phyloP scores from a whole-genome alignment of 2,888 invertebrate genomes.

The Neoascia interrupta region DNA sequence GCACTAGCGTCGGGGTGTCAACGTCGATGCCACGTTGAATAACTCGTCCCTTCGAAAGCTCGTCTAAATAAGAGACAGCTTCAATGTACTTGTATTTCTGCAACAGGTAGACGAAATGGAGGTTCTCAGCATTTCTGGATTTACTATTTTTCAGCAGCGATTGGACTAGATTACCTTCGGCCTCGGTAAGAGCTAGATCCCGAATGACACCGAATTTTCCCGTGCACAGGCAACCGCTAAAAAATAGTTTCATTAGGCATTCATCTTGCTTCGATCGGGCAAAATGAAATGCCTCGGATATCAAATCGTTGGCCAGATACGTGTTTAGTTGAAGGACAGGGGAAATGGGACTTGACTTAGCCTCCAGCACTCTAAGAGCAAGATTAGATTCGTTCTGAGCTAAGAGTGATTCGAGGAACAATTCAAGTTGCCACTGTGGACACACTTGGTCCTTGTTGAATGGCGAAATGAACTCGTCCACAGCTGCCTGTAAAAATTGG shows the following conservation, averaged over 20 bases:
- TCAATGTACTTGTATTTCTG: conserved; percentile 78
- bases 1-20: conserved; percentile 75
- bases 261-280: conserved; percentile 75
- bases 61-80: conserved; percentile 75
- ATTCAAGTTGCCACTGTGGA: conserved; percentile 76
- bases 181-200: conserved; percentile 75
- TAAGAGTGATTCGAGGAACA: conserved; percentile 76
- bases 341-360: conserved; percentile 73
- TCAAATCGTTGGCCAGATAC: conserved; percentile 76
- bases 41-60: conserved; percentile 72
- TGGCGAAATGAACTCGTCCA: conserved; percentile 76
- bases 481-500: conserved; percentile 71
- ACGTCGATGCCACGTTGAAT: conserved; percentile 57
- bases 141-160: conserved; percentile 74
- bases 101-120: conserved; percentile 77
- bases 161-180: conserved; percentile 76
- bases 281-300: conserved; percentile 77
- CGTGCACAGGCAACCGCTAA: conserved; percentile 74
- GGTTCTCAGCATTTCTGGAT: conserved; percentile 73
- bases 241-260: conserved; percentile 75
- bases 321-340: conserved; percentile 74
- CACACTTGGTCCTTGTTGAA: conserved; percentile 72
- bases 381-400: conserved; percentile 72
- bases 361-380: conserved; percentile 75
- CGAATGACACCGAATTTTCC: conserved; percentile 75